phyloP scores from a whole-genome alignment of 2,113 vertebrate species.

The Perccottus glenii region DNA sequence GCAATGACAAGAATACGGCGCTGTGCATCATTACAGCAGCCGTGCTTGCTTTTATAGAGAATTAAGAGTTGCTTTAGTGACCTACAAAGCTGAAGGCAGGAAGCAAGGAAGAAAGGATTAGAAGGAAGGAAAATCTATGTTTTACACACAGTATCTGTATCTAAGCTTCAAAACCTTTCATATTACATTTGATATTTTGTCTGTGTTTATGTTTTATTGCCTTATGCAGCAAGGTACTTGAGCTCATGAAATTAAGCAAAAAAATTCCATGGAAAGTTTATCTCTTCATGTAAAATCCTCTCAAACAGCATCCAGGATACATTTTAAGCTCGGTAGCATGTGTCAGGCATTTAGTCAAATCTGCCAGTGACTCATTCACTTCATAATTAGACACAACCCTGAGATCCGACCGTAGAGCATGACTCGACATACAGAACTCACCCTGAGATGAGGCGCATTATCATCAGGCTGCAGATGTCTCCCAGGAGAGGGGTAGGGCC shows the following conservation, averaged over 20 bases:
- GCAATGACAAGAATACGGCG: conserved; percentile 44
- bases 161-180: no score
- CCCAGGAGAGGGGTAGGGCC: conserved; percentile 36
- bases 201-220: background rate
- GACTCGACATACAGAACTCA: conserved; percentile 41
- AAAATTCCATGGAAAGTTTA: conserved; percentile 10
- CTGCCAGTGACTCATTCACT: conserved; percentile 39
- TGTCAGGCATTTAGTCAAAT: conserved; percentile 24
- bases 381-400: conserved; percentile 53
- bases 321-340: conserved; percentile 25
- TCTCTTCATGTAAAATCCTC: conserved; percentile 7
- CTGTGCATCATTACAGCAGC: conserved; percentile 50
- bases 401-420: conserved; percentile 29
- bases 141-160: no score
- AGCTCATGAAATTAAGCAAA: conserved; percentile 3
- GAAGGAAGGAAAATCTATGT: no score
- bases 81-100: no score
- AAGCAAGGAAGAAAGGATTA: no score
- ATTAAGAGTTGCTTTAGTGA: conserved; percentile 1
- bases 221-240: background rate
- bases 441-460: conserved; percentile 62
- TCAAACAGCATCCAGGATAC: conserved; percentile 22
- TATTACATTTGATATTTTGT: no score
- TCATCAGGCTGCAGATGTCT: conserved; percentile 60
- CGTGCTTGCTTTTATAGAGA: conserved; percentile 37